Base-by-base conservation (phyloP, 2,888 invertebrate species). In the Tenthredo livida region DNA sequence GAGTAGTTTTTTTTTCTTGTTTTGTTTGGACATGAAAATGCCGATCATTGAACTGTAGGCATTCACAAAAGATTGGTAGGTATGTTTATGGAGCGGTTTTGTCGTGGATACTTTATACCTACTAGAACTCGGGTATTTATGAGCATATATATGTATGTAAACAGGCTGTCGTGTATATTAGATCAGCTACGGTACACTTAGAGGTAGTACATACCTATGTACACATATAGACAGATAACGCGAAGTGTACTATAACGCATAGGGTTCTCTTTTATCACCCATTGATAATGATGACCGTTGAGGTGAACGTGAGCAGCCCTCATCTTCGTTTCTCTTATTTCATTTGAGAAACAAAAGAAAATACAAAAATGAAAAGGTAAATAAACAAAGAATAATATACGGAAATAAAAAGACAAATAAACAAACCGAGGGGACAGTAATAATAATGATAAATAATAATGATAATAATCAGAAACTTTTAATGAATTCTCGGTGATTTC, bases 181-280 rank as follows among this genome's bases (percentile, higher is more conserved):
- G 61, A 67, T 25, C 25, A 61, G 25, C 61, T 12, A 61, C 25
- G 25, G 21, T 67, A 67, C 0, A 33, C 33, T 67, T 6, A 67
- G 67, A 67, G 67, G 29, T 67, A 67, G 10, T 61, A 61, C 61
- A 61, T 61, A 61, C 25, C 21, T 61, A 10, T 21, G 21, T 61
- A 61, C 25, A 61, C 25, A 17, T 2, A 33, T 15, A 65, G 17
- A 15, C 7, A 67, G 67, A 67, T 67, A 67, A 33, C 33, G 17
- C 33, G 5, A 12, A 29, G 67, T 33, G 29, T 67, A 67, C 17
- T 67, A 67, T 33, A 61, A 25, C 61, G 61, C 12, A 33, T 17
- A 33, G 17, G 67, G 67, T 67, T 33, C 33, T 67, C 67, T 33
- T 67, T 67, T 67, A 67, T 67, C 67, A 17, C 67, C 67, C 25